Base-by-base conservation (phyloP, 2,113 vertebrate genomes). In the Hipposideros armiger region DNA sequence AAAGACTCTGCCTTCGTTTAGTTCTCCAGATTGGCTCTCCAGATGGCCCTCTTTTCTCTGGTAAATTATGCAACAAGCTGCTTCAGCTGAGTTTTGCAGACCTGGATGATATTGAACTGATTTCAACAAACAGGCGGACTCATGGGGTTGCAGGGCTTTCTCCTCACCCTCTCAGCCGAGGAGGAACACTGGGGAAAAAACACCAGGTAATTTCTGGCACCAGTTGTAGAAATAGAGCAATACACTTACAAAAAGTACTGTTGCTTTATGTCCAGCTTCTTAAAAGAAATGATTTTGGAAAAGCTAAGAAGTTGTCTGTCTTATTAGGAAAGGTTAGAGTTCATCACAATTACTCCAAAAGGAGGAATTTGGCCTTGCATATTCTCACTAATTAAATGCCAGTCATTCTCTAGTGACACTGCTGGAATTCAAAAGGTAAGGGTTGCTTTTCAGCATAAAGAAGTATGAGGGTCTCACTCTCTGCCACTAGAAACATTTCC, bases 41-140 rank as follows among this genome's bases (percentile, higher is more conserved):
- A 97, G 97, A 98, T 98, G 97, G 97, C 95, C 96, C 94, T 97
- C 96, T 97, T 96, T 97, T 97, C 97, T 97, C 97, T 97, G 96
- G 96, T 98, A 97, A 97, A 98, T 98, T 97, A 97, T 97, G 97
- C 97, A 98, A 97, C 97, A 97, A 97, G 95, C 96, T 97, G 96
- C 97, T 97, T 98, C 95, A 97, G 91, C 96, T 74, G 97, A 97
- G 95, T 96, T 97, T 97, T 97, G 96, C 96, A 97, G 97, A 98
- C 97, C 97, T 97, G 96, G 95, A 97, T 98, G 97, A 98, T 98
- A 97, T 98, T 98, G 97, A 98, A 98, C 96, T 95, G 95, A 95
- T 98, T 98, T 98, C 97, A 98, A 95, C 95, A 97, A 97, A 97
- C 83, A 95, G 95, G 97, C 82, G 1, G 93, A 94, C 90, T 96